phyloP scores from a whole-genome alignment of 1,140 invertebrate genomes.

The Cepaea nemoralis region DNA sequence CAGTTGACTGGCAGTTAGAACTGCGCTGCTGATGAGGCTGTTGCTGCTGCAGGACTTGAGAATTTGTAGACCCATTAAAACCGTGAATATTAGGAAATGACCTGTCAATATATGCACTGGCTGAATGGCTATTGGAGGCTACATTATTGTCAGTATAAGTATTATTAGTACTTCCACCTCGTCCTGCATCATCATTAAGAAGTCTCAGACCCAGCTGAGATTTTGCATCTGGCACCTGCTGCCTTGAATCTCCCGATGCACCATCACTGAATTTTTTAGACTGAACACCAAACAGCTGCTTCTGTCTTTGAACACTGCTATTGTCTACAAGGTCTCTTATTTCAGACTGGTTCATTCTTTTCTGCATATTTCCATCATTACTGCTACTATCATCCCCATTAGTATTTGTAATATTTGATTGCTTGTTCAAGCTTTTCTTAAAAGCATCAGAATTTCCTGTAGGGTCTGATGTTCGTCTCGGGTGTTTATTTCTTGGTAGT shows the following conservation, averaged over 20 bases:
- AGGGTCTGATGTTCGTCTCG: conserved; percentile 36
- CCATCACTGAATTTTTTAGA: no score
- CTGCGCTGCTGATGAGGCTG: neutral
- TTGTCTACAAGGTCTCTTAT: conserved; percentile 54
- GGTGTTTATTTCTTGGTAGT: conserved; percentile 49
- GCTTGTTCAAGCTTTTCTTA: conserved; percentile 49
- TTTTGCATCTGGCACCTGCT: neutral
- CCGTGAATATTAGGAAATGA: neutral
- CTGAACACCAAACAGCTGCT: conserved; percentile 23
- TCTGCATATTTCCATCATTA: conserved; percentile 36
- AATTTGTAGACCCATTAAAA: neutral
- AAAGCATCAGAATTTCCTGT: conserved; percentile 47
- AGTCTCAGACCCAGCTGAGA: conserved; percentile 14
- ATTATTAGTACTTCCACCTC: conserved; percentile 19
- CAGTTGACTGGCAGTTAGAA: neutral
- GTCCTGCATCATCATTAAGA: conserved; percentile 33
- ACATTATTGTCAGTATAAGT: neutral
- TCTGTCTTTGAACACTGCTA: conserved; percentile 42
- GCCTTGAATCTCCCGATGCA: neutral
- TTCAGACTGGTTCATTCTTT: conserved; percentile 52
- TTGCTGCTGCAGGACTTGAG: neutral
- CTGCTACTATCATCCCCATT: conserved; percentile 44
- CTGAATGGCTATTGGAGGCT: neutral
- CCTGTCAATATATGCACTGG: neutral
- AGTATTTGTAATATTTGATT: conserved; percentile 45